phyloP scores from a whole-genome alignment of 2,888 invertebrate genomes.

The Synanthedon myopaeformis region DNA sequence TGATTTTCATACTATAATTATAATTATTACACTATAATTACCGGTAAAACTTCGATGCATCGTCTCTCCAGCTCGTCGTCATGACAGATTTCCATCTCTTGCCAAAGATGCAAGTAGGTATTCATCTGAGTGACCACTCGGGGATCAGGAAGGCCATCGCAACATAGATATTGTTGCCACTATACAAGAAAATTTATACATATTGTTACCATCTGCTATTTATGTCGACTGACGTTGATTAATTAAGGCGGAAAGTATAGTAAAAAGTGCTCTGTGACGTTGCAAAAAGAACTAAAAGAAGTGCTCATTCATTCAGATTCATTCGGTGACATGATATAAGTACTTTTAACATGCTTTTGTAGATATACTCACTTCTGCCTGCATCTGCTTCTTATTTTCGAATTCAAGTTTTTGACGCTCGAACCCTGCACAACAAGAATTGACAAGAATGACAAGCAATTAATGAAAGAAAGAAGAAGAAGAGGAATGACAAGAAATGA shows the following conservation, averaged over 20 bases:
- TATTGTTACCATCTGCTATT: too few relatives aligned
- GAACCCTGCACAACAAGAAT: constrained; percentile 31
- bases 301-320: too few relatives aligned
- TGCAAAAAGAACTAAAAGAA: too few relatives aligned
- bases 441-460: too few relatives aligned
- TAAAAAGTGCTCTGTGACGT: too few relatives aligned
- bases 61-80: constrained; percentile 55
- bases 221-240: too few relatives aligned
- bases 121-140: constrained; percentile 67
- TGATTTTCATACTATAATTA: too few relatives aligned
- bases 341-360: too few relatives aligned
- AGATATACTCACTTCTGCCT: constrained; percentile 42
- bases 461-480: too few relatives aligned
- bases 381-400: constrained; percentile 28
- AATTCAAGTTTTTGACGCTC: constrained; percentile 36
- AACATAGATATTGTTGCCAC: constrained; percentile 72
- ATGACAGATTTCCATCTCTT: constrained; percentile 34
- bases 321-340: too few relatives aligned
- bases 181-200: constrained; percentile 19
- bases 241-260: too few relatives aligned
- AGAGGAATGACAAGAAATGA: too few relatives aligned
- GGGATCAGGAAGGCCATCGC: constrained; percentile 73
- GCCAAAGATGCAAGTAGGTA: constrained; percentile 70
- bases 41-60: constrained; percentile 60
- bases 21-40: constrained; percentile 14